A percentile compares a stretch with the other conserved stretches of the same genome.
Conservation (phyloP, 2,888 invertebrate genomes). For the Stegana nigrithorax region DNA sequence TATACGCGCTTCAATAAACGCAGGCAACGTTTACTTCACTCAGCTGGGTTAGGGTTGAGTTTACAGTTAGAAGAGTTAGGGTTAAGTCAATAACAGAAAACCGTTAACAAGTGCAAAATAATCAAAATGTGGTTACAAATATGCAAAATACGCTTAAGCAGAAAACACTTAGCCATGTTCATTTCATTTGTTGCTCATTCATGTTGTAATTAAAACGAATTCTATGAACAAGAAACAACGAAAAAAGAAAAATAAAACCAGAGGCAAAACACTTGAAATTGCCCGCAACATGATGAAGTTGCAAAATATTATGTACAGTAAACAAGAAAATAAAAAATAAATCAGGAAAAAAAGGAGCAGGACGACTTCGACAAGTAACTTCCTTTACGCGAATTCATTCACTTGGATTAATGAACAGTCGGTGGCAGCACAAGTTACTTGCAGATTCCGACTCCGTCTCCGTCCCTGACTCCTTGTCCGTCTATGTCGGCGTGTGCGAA, state of each 20-base stretch:
- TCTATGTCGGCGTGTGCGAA: neutral
- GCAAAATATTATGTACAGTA: constrained; percentile 61
- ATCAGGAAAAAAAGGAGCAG: constrained; percentile 7
- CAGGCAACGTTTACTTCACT: no score
- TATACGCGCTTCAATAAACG: no score
- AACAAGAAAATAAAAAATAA: constrained; percentile 33
- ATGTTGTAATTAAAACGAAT: constrained; percentile 55
- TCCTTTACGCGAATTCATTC: constrained; percentile 63
- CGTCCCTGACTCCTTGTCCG: constrained; percentile 15
- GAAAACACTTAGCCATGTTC: neutral
- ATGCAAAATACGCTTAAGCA: neutral
- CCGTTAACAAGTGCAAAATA: no score
- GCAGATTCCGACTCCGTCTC: no score
- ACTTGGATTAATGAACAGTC: constrained; percentile 65
- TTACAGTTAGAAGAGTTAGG: no score
- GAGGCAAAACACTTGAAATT: constrained; percentile 46
- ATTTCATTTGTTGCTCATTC: constrained; percentile 51
- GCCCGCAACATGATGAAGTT: constrained; percentile 51
- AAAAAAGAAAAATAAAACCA: constrained; percentile 41
- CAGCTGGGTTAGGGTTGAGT: no score
- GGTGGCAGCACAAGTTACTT: constrained; percentile 23
- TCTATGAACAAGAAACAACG: constrained; percentile 58
- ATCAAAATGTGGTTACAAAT: constrained; percentile 1
- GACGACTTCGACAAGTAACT: constrained; percentile 49
- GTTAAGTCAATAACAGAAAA: no score